Base-by-base conservation (phyloP, 2,797 vertebrate species). In the Halcyon chelicuti region DNA sequence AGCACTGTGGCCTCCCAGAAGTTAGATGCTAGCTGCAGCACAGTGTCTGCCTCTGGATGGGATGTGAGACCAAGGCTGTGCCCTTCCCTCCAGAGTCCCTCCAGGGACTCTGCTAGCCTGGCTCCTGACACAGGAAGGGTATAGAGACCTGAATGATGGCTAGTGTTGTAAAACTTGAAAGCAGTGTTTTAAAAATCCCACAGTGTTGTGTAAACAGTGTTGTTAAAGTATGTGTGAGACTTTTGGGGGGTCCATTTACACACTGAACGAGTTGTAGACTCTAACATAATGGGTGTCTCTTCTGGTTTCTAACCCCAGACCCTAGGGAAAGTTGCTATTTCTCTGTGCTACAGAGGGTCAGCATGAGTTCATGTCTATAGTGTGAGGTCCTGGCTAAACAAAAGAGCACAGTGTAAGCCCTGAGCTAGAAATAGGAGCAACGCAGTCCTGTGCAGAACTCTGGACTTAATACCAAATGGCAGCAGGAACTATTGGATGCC, bases 371-470 rank as follows among this genome's bases (percentile, higher is more conserved):
- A 67, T 70, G 39, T 22, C 63, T 73, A 40, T 42, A 51, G 28
- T 67, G 81, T 86, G 89, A 94, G 91, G 78, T 93, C 49, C 72
- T 79, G 22, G 67, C 47, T 82, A 49, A 90, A 93, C 60, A 92
- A 79, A 82, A 84, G 67, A 93, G 81, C 44, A 66, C 15, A 95
- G 91, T 94, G 86, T 70, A 82, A 71, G n/a, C 35, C 60, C 61
- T 73, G 55, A 76, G 33, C 57, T 81, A 65, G 71, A 85, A 93
- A 63, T 12, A 18, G 21, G 23, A 86, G 49, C 3, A 1, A 31
- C 46, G 60, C 19, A 78, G 26, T 75, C 55, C 60, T 60, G 12
- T 81, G 67, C 54, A 76, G 39, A 78, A 63, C 63, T 86, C 28
- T 14, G 17, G 39, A 82, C 42, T 88, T 75, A 65, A 88, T 68